Evolutionary conservation across 64 coral and sea anemone genomes (phyloP).

Genomic region (Catalaphyllia jardinei): DNA sequence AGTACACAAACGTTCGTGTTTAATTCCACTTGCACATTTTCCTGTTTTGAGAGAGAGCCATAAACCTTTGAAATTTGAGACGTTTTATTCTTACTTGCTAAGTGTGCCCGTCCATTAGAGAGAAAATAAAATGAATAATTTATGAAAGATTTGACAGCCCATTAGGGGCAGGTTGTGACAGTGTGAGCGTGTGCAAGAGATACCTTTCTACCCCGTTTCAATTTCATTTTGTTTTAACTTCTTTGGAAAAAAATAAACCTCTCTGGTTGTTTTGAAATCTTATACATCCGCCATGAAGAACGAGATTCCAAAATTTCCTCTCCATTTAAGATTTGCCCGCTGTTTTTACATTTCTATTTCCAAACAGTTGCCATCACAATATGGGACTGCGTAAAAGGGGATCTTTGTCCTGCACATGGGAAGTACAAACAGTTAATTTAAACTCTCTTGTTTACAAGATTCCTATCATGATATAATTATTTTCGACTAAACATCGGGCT

Average conservation of each 20-base stretch:
- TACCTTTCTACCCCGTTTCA: background rate
- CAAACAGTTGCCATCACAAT: constrained; percentile 20
- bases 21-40: constrained; percentile 31
- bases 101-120: constrained; percentile 37
- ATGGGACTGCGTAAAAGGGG: background rate
- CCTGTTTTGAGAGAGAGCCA: background rate
- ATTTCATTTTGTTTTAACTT: background rate
- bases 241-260: background rate
- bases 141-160: constrained; percentile 32
- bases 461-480: constrained; percentile 35
- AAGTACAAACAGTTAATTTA: constrained; percentile 43
- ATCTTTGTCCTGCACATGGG: constrained; percentile 34
- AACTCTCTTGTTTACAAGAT: constrained; percentile 40
- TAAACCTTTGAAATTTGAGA: constrained; percentile 32
- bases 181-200: background rate
- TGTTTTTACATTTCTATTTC: constrained; percentile 10
- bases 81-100: constrained; percentile 11
- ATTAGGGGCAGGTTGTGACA: constrained; percentile 43
- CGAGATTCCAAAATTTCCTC: constrained; percentile 44
- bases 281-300: background rate
- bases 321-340: background rate
- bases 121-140: constrained; percentile 47
- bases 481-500: constrained; percentile 41
- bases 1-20: background rate
- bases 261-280: constrained; percentile 22